Evolutionary conservation across 2,113 vertebrate species (phyloP).

Genomic region (Dolichotis patagonum): DNA sequence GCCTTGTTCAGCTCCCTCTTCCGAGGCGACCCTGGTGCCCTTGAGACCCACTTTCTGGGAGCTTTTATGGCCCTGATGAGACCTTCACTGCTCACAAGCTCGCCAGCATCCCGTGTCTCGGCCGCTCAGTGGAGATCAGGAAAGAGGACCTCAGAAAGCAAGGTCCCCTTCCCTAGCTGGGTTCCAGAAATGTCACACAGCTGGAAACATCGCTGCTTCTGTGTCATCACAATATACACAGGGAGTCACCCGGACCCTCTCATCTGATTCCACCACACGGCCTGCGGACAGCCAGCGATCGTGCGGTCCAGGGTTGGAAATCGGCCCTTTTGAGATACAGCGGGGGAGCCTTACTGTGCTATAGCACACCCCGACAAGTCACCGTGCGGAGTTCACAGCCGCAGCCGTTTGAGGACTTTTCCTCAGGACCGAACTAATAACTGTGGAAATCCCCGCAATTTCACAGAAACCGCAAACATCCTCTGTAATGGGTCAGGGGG

Average conservation of each 20-base stretch:
- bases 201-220: not conserved
- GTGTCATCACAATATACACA: rapidly evolving
- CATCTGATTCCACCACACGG: too few species aligned
- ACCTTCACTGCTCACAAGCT: not conserved
- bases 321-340: not conserved
- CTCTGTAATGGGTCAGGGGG: not conserved
- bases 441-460: not conserved
- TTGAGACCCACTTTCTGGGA: rapidly evolving
- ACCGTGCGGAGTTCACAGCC: not conserved
- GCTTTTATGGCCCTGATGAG: not conserved
- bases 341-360: not conserved
- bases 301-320: not conserved
- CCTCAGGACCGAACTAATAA: not conserved
- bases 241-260: too few species aligned
- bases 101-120: rapidly evolving
- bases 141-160: not conserved
- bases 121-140: not conserved
- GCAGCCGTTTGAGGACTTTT: not conserved
- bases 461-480: not conserved
- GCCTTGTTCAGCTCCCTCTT: not conserved
- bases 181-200: not conserved
- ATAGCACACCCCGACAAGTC: not conserved
- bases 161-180: not conserved
- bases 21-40: not conserved
- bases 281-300: not conserved